A percentile compares a stretch with the other conserved stretches of the same genome.
Conservation (phyloP, 2,113 vertebrate genomes). For the Zeus faber region DNA sequence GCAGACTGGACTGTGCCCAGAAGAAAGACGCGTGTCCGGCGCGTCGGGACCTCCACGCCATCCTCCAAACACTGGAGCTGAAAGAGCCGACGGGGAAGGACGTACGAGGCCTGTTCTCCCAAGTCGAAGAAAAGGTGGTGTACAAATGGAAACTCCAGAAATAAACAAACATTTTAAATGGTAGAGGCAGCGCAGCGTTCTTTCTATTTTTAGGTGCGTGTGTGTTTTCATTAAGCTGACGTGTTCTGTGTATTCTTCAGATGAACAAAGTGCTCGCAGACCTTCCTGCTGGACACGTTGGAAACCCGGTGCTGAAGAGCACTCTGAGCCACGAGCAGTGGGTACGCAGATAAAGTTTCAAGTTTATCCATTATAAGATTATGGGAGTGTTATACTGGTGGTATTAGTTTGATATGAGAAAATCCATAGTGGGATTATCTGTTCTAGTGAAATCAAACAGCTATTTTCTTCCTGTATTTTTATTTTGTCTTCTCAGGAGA, state of each 20-base stretch:
- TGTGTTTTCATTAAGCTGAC: too few species aligned
- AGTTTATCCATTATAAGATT: neutral
- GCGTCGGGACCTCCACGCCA: slow-evolving; percentile 74
- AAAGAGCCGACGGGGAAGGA: slow-evolving; percentile 69
- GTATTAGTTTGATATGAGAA: neutral
- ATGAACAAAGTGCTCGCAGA: slow-evolving; percentile 79
- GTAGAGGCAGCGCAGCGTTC: too few species aligned
- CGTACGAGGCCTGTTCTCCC: slow-evolving; percentile 67
- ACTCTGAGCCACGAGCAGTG: slow-evolving; percentile 80
- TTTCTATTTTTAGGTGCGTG: too few species aligned
- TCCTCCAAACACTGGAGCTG: slow-evolving; percentile 78
- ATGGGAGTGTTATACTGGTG: neutral
- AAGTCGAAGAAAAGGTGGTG: slow-evolving; percentile 82
- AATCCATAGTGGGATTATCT: too few species aligned
- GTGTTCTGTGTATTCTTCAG: slow-evolving; percentile 67
- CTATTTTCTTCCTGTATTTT: neutral
- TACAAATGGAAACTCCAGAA: too few species aligned
- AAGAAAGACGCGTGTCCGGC: slow-evolving; percentile 62
- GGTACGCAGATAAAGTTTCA: slow-evolving; percentile 65
- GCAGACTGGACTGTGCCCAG: slow-evolving; percentile 61
- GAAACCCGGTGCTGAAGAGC: slow-evolving; percentile 80
- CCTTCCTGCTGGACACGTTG: slow-evolving; percentile 75
- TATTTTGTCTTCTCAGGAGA: slow-evolving; percentile 72
- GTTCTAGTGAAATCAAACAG: neutral
- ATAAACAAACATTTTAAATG: too few species aligned